A percentile compares a stretch with the other conserved stretches of the same genome.
These are phyloP conservation scores for Melanerpes aurifrons DNA, from an alignment of 2,113 vertebrate genomes.

Conservation along the genomic window DNA sequence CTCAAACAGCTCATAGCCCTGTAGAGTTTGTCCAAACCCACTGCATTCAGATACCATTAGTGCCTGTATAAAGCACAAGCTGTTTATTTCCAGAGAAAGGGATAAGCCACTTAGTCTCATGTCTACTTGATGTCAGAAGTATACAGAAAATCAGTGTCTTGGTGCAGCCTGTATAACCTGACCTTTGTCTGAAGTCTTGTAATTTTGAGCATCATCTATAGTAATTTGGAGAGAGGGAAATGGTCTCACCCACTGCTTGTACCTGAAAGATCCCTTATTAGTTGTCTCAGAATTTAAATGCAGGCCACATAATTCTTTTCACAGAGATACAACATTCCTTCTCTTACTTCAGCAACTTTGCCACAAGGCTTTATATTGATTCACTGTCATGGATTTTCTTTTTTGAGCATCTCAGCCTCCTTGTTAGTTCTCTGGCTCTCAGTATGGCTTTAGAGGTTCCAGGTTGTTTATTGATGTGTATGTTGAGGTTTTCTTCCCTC, in stretches of 20 bases:
- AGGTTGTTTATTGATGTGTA: constrained; percentile 47
- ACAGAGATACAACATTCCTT: background rate
- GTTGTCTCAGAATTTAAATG: background rate
- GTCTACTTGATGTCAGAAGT: background rate
- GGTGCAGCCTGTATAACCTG: background rate
- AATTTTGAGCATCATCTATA: background rate
- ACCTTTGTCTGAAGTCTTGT: background rate
- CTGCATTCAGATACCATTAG: background rate
- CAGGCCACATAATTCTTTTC: background rate
- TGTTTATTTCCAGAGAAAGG: background rate
- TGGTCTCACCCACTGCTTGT: background rate
- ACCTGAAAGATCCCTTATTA: background rate
- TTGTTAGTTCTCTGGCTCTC: constrained; percentile 30
- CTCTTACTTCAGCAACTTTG: constrained; percentile 34
- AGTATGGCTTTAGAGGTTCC: constrained; percentile 30
- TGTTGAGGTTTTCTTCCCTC: constrained; percentile 39
- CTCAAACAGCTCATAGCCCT: background rate
- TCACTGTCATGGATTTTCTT: constrained; percentile 40
- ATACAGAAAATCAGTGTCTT: background rate
- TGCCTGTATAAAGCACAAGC: background rate
- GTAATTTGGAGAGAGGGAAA: background rate
- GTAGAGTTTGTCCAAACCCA: background rate
- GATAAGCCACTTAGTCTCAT: background rate
- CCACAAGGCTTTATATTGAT: constrained; percentile 50
- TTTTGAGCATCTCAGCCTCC: constrained; percentile 21